A percentile compares a stretch with the other conserved stretches of the same genome.
phyloP scores from a whole-genome alignment of 2,113 vertebrate genomes.

The Dicaeum eximium region DNA sequence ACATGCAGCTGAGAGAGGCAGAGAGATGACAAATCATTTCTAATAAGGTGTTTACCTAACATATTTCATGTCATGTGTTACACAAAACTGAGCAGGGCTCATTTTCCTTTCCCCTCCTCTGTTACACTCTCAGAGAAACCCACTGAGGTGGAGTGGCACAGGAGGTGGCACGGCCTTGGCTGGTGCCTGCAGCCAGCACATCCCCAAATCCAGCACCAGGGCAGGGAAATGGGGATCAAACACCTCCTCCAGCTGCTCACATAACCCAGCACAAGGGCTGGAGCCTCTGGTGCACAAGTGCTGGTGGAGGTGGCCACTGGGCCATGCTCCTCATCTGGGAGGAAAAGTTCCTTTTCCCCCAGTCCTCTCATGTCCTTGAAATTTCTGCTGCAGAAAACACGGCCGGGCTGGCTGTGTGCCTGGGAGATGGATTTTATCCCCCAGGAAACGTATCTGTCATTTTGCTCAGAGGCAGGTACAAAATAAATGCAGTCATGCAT shows the following conservation, averaged over 20 bases:
- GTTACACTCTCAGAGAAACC: background rate
- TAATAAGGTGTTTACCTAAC: constrained; percentile 48
- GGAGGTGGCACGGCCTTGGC: background rate
- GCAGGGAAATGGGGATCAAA: background rate
- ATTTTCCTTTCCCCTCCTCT: background rate
- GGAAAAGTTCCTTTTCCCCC: background rate
- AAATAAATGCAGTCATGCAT: constrained; percentile 40
- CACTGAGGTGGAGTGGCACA: background rate
- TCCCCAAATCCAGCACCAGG: background rate
- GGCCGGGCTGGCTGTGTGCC: background rate
- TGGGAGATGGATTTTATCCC: constrained; percentile 57
- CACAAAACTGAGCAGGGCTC: background rate
- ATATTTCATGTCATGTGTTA: background rate
- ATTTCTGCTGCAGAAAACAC: background rate
- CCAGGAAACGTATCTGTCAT: constrained; percentile 58
- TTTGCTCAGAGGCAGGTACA: constrained; percentile 37
- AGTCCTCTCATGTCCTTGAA: background rate
- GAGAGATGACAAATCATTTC: constrained; percentile 74
- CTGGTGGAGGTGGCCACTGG: background rate
- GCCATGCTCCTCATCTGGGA: background rate
- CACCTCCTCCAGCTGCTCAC: fast-evolving
- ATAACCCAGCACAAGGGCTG: background rate
- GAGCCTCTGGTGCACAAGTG: background rate
- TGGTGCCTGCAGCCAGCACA: background rate
- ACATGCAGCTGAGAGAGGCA: constrained; percentile 69